Conservation (phyloP, 2,797 vertebrate species). For the Esox masquinongy region DNA sequence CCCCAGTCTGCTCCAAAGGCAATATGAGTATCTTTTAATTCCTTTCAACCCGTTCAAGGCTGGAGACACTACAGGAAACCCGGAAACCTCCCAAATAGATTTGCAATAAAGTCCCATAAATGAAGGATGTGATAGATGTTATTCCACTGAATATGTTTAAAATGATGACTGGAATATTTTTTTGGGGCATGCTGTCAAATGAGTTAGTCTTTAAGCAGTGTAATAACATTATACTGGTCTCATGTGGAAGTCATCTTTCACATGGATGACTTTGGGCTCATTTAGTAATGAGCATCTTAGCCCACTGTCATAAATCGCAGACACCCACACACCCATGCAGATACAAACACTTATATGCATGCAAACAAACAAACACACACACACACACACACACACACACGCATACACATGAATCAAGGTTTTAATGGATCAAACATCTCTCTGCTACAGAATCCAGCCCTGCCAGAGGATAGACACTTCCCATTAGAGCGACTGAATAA, state of each 20-base stretch:
- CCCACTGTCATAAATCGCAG: neutral
- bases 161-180: conserved; percentile 59
- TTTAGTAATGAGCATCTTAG: neutral
- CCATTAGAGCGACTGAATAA: conserved; percentile 47
- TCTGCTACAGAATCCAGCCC: conserved; percentile 42
- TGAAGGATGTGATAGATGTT: conserved; percentile 61
- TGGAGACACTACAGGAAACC: neutral
- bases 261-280: neutral
- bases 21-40: conserved; percentile 26
- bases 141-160: conserved; percentile 63
- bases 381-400: neutral
- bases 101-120: conserved; percentile 60
- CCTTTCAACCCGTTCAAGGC: conserved; percentile 18
- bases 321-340: neutral
- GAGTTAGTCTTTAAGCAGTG: neutral
- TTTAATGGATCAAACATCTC: conserved; percentile 70
- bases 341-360: neutral
- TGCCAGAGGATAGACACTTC: conserved; percentile 33
- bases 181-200: neutral
- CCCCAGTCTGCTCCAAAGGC: conserved; percentile 33
- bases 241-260: neutral
- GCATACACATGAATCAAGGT: conserved; percentile 56
- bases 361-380: neutral
- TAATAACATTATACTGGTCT: neutral
- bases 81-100: conserved; percentile 45